Base-by-base conservation (phyloP, 2,113 vertebrate genomes). In the Delphinapterus leucas region DNA sequence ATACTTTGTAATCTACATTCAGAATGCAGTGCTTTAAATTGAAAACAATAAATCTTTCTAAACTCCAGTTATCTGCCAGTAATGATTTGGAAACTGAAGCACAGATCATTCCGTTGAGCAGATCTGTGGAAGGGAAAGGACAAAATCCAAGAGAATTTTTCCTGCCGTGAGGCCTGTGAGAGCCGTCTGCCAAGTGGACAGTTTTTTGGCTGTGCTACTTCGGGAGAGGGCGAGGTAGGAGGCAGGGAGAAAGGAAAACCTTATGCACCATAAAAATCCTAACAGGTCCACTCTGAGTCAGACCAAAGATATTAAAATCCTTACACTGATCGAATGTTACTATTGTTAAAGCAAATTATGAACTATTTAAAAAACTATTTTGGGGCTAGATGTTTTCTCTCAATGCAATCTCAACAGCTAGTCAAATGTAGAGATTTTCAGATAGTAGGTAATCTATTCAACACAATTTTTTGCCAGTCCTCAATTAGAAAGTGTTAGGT, bases 401-500 rank as follows among this genome's bases (percentile, higher is more conserved):
- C 76, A 33, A 31, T 88, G 49, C 96, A 80, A 95, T 61, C 71
- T 97, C 87, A 97, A 58, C 5, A 89, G 23, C 38, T 90, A 26
- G 88, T 65, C 8, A 90, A 77, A 67, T 44, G 85, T 73, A 77
- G 58, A 92, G 82, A 93, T 91, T 96, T 96, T 96, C 93, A 65
- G 38, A 63, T 44, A 38, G 25, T 36, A 58, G 38, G 49, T 36
- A 81, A 67, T 93, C 76, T 89, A 61, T 88, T 71, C 17, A 89
- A 49, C 47, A 80, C 92, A 93, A 87, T 6, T 95, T 97, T 97
- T 95, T 92, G 60, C 85, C n/a, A 97, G 65, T 80, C 67, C 20
- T 87, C 84, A 81, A 38, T 97, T 87, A 92, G 85, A 95, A 95
- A 97, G 68, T 86, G 68, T 97, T 93, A 97, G 97, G 63, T 77